These are phyloP conservation scores for Noturus placidus DNA, from an alignment of 2,113 vertebrate species.

Conservation along the genomic window DNA sequence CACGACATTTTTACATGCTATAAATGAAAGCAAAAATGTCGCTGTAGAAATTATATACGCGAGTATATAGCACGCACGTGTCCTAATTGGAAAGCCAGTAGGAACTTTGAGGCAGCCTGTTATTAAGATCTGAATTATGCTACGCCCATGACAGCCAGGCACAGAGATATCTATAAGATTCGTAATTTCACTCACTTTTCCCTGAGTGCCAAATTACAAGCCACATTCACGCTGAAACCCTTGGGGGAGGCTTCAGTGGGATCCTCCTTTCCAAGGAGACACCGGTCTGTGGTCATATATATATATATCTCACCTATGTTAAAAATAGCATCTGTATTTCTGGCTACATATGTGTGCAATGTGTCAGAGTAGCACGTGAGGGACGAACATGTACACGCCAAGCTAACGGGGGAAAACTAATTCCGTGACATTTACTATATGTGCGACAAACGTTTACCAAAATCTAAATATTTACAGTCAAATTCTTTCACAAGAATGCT, in stretches of 20 bases:
- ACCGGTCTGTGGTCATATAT: slow-evolving; percentile 37
- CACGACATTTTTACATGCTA: slow-evolving; percentile 25
- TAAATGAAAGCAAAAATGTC: slow-evolving; percentile 37
- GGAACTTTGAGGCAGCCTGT: slow-evolving; percentile 42
- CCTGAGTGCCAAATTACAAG: slow-evolving; percentile 51
- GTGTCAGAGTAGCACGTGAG: background rate
- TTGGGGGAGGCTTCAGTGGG: slow-evolving; percentile 6
- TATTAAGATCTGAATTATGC: slow-evolving; percentile 49
- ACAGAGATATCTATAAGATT: slow-evolving; percentile 12
- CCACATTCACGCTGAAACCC: slow-evolving; percentile 13
- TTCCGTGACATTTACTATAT: background rate
- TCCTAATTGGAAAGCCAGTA: slow-evolving; percentile 50
- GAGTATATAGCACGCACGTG: background rate
- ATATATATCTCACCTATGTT: no score
- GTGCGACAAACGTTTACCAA: background rate
- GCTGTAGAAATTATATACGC: slow-evolving; percentile 16
- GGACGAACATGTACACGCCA: background rate
- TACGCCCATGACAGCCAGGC: slow-evolving; percentile 38
- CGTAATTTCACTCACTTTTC: slow-evolving; percentile 9
- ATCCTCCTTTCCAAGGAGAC: slow-evolving; percentile 24
- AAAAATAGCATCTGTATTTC: slow-evolving; percentile 36
- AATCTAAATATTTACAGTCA: background rate
- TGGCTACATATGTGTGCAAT: slow-evolving; percentile 36
- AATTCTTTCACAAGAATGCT: background rate
- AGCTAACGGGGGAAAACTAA: background rate